A percentile compares a stretch with the other conserved stretches of the same genome.
Evolutionary conservation across 2,113 vertebrate genomes (phyloP).

Genomic region (Eclectus roratus): DNA sequence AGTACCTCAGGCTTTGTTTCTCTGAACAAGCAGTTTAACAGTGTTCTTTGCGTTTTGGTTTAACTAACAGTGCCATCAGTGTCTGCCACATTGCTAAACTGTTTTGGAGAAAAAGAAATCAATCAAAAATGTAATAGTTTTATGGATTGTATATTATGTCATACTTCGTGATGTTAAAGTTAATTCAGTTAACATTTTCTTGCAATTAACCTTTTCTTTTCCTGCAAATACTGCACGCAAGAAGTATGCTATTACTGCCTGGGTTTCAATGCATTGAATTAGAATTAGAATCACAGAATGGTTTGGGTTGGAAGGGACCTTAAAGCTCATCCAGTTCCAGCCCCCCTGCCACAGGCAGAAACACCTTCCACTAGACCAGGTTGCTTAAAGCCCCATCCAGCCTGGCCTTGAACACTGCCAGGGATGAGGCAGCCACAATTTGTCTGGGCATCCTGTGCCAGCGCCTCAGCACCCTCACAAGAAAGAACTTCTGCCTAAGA

Average conservation of each 20-base stretch:
- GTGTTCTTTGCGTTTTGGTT: constrained; percentile 60
- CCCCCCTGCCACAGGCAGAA: neutral
- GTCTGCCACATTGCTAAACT: neutral
- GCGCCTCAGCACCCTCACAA: neutral
- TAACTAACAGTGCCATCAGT: constrained; percentile 72
- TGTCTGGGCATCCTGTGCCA: neutral
- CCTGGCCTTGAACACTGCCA: neutral
- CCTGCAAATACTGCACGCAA: neutral
- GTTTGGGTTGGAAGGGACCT: neutral
- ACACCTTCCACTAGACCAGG: neutral
- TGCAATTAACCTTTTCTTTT: neutral
- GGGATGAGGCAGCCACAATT: neutral
- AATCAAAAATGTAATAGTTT: neutral
- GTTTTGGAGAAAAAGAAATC: neutral
- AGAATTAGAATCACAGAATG: neutral
- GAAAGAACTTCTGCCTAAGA: neutral
- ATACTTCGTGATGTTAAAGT: neutral
- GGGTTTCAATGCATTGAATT: neutral
- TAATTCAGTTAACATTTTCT: neutral
- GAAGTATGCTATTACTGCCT: neutral
- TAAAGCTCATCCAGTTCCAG: neutral
- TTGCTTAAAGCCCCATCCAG: neutral
- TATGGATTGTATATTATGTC: neutral
- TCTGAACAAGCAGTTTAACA: constrained; percentile 56
- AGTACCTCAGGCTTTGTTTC: constrained; percentile 80